phyloP scores from a whole-genome alignment of 53 echinoderm and acorn worm genomes.

The Actinopyga echinites region DNA sequence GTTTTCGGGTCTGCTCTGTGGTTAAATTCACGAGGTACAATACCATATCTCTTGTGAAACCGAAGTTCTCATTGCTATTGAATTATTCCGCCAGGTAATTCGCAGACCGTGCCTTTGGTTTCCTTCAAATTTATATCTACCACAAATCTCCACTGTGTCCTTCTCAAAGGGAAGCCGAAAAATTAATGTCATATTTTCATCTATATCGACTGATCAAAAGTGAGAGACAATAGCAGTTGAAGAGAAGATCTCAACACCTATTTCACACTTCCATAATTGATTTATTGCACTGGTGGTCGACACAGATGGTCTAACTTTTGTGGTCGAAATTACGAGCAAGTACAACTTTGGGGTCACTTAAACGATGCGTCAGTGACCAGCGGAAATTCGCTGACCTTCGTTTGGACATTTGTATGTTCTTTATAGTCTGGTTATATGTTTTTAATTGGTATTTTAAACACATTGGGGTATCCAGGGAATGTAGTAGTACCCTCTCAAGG shows the following conservation, averaged over 20 bases:
- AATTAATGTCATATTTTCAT: constrained; percentile 27
- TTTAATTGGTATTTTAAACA: constrained; percentile 19
- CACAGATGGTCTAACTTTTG: constrained; percentile 12
- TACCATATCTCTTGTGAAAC: too few species aligned
- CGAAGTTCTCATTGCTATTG: too few species aligned
- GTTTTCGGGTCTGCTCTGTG: too few species aligned
- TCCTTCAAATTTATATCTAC: too few species aligned
- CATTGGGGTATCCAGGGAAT: constrained; percentile 8
- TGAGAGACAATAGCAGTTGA: constrained; percentile 27
- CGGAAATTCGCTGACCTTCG: constrained; percentile 24
- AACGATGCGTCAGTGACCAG: constrained; percentile 10
- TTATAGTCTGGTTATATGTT: constrained; percentile 5
- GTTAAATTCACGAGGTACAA: too few species aligned
- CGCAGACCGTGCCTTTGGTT: too few species aligned
- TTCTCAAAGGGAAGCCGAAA: constrained; percentile 8
- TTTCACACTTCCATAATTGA: constrained; percentile 41
- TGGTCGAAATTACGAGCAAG: too few species aligned
- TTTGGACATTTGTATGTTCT: constrained; percentile 12
- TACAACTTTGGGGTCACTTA: too few species aligned
- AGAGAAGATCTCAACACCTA: constrained; percentile 25
- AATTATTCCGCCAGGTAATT: too few species aligned
- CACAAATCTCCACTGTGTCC: too few species aligned
- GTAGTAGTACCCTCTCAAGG: neutral
- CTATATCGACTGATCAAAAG: neutral
- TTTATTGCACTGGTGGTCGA: constrained; percentile 17